These are phyloP conservation scores for Pharmacophagus antenor DNA, from an alignment of 2,888 invertebrate genomes.

Conservation along the genomic window DNA sequence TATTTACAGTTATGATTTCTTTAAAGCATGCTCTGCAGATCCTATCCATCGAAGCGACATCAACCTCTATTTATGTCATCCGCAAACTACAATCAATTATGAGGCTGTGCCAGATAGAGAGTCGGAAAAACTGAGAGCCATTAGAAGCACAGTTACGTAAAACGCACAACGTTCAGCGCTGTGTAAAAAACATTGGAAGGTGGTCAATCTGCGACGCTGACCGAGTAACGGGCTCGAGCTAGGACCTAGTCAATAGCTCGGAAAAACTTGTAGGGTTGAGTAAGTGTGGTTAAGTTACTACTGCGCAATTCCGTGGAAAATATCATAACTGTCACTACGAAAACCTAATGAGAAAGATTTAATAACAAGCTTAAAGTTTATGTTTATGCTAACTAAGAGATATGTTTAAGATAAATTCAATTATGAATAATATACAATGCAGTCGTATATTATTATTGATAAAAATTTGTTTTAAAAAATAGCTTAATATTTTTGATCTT, in stretches of 20 bases:
- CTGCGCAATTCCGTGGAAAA: not conserved
- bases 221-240: constrained; percentile 28
- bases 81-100: constrained; percentile 63
- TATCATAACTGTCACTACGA: too few relatives aligned
- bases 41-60: constrained; percentile 23
- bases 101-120: constrained; percentile 56
- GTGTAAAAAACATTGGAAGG: constrained; percentile 55
- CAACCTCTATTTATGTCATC: constrained; percentile 37
- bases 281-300: not conserved
- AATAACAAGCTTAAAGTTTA: too few relatives aligned
- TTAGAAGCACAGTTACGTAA: constrained; percentile 78
- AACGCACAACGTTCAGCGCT: constrained; percentile 60
- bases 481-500: not conserved
- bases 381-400: too few relatives aligned
- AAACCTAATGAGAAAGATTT: too few relatives aligned
- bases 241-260: constrained; percentile 33
- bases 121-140: constrained; percentile 65
- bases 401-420: too few relatives aligned
- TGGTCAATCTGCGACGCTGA: constrained; percentile 41
- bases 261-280: constrained; percentile 26
- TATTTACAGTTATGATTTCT: constrained; percentile 5
- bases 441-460: not conserved
- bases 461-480: not conserved
- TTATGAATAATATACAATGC: not conserved
- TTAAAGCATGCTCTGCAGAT: constrained; percentile 13